These are phyloP conservation scores for Choristoneura rosaceana DNA, from an alignment of 2,888 invertebrate species.

Conservation along the genomic window DNA sequence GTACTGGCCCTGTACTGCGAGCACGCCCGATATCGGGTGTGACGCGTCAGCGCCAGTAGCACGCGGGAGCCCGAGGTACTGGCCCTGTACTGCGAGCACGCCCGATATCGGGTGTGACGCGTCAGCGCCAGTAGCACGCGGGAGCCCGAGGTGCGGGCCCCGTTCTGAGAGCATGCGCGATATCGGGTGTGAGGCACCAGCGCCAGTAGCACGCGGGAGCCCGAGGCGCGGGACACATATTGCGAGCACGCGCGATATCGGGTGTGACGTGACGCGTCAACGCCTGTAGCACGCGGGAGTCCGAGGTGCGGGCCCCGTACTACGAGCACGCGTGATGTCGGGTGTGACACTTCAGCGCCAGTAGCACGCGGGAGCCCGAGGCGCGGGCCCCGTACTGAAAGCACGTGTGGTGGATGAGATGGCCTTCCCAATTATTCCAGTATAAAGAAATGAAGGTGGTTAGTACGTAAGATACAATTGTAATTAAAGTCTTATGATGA, in stretches of 20 bases:
- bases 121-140: background rate
- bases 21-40: background rate
- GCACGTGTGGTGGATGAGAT: slow-evolving; percentile 43
- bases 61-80: background rate
- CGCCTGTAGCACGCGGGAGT: background rate
- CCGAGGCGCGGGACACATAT: too few species aligned
- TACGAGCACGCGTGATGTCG: too few species aligned
- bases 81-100: too few species aligned
- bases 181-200: too few species aligned
- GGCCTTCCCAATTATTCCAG: slow-evolving; percentile 66
- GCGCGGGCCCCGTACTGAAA: too few species aligned
- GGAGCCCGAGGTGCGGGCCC: background rate
- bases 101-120: background rate
- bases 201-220: too few species aligned
- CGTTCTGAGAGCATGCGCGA: too few species aligned
- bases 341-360: background rate
- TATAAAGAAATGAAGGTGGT: slow-evolving; percentile 57
- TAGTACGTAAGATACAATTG: slow-evolving; percentile 70
- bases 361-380: background rate
- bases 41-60: background rate
- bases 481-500: slow-evolving; percentile 74
- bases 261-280: slow-evolving; percentile 2
- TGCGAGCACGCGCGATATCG: background rate
- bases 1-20: too few species aligned
- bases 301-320: too few species aligned